phyloP scores from a whole-genome alignment of 1,140 invertebrate genomes.

The Patella vulgata region DNA sequence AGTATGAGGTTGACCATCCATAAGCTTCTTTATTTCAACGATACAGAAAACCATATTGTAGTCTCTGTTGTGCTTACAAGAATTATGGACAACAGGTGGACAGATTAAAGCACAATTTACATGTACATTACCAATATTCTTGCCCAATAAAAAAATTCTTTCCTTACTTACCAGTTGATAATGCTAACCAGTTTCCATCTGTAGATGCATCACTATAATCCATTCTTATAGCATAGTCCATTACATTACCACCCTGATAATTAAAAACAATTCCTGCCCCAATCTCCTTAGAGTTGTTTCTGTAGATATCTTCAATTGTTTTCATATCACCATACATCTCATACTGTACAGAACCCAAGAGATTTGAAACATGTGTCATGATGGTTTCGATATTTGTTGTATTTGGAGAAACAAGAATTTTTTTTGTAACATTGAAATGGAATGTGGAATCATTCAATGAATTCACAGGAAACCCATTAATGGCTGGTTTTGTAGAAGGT shows the following conservation, averaged over 20 bases:
- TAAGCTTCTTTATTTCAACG: too few relatives aligned
- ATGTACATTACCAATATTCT: too few relatives aligned
- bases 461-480: slow-evolving; percentile 26
- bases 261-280: slow-evolving; percentile 26
- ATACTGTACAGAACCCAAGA: slow-evolving; percentile 24
- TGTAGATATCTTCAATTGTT: slow-evolving; percentile 24
- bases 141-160: too few relatives aligned
- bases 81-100: too few relatives aligned
- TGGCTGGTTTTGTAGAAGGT: slow-evolving; percentile 25
- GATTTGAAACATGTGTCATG: slow-evolving; percentile 23
- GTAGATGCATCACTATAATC: too few relatives aligned
- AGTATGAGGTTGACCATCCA: too few relatives aligned
- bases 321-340: slow-evolving; percentile 20
- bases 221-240: slow-evolving; percentile 26
- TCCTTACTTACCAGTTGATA: too few relatives aligned
- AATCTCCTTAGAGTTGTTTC: slow-evolving; percentile 4
- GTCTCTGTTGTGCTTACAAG: too few relatives aligned
- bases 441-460: slow-evolving; percentile 9
- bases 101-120: too few relatives aligned
- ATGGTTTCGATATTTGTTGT: slow-evolving; percentile 20
- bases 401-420: slow-evolving; percentile 30
- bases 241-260: background rate
- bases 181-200: too few relatives aligned
- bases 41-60: too few relatives aligned
- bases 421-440: slow-evolving; percentile 5